Conservation (phyloP, 2,797 vertebrate genomes). For the Sus cebifrons region DNA sequence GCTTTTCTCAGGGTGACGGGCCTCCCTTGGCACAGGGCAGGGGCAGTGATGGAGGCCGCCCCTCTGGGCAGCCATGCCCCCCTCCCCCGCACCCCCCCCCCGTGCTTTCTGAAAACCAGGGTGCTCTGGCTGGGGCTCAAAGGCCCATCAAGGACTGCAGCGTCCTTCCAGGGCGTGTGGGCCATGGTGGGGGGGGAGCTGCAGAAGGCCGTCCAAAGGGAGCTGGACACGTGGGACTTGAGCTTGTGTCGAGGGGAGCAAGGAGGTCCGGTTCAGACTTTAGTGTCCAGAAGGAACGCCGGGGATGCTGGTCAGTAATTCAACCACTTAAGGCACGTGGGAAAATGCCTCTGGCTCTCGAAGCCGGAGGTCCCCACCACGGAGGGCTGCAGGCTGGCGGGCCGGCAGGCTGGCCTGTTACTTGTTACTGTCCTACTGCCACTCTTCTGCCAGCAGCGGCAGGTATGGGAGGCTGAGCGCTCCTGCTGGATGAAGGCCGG, state of each 20-base stretch:
- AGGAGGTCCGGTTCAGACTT: background rate
- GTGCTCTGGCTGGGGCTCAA: fast-evolving
- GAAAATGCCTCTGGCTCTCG: too few species aligned
- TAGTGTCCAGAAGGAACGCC: background rate
- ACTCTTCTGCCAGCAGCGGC: background rate
- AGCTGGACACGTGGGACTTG: background rate
- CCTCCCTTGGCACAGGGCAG: background rate
- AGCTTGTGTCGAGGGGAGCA: background rate
- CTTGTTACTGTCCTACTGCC: fast-evolving
- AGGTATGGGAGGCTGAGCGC: background rate
- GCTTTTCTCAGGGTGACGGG: fast-evolving
- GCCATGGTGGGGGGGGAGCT: too few species aligned
- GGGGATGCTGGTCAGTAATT: background rate
- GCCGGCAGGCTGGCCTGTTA: fast-evolving
- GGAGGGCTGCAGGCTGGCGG: fast-evolving
- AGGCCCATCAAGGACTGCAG: background rate
- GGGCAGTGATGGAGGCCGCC: fast-evolving
- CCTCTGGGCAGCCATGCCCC: background rate
- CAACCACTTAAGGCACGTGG: fast-evolving
- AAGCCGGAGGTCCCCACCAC: background rate
- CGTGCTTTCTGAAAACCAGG: background rate
- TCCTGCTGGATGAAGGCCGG: too few species aligned
- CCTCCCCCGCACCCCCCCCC: too few species aligned
- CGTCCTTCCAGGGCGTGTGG: background rate
- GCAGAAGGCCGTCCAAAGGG: background rate